These are phyloP conservation scores for Orthosia incerta DNA, from an alignment of 2,888 invertebrate genomes.

Conservation along the genomic window DNA sequence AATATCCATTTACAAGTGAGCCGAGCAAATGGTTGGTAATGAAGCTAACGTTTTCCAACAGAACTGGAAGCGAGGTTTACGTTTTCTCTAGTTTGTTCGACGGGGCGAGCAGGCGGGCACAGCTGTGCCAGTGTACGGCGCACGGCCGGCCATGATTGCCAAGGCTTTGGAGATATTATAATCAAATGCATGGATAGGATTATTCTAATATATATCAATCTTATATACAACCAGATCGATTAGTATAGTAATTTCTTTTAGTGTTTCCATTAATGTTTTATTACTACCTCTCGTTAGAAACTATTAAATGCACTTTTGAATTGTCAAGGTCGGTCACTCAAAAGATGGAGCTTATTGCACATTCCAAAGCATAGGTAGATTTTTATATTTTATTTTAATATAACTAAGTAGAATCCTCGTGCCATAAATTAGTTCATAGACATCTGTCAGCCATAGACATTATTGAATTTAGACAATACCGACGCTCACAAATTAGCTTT, in stretches of 20 bases:
- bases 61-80: constrained; percentile 70
- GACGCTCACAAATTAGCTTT: constrained; percentile 33
- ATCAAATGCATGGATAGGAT: constrained; percentile 33
- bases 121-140: constrained; percentile 38
- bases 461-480: constrained; percentile 17
- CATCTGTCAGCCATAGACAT: not conserved
- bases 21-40: constrained; percentile 71
- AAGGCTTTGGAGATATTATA: constrained; percentile 44
- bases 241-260: not conserved
- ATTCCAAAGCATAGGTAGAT: too few relatives aligned
- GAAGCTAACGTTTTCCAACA: constrained; percentile 73
- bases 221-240: constrained; percentile 6
- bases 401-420: not conserved
- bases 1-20: constrained; percentile 76
- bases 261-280: not conserved
- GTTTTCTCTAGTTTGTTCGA: constrained; percentile 69
- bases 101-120: constrained; percentile 51
- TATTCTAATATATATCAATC: constrained; percentile 37
- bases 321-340: too few relatives aligned
- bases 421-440: not conserved
- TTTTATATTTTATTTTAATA: too few relatives aligned
- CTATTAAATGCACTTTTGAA: too few relatives aligned
- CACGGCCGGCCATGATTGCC: constrained; percentile 45
- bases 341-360: too few relatives aligned
- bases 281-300: too few relatives aligned